Evolutionary conservation across 2,888 invertebrate species (phyloP).

Genomic region (Lepas anatifera): DNA sequence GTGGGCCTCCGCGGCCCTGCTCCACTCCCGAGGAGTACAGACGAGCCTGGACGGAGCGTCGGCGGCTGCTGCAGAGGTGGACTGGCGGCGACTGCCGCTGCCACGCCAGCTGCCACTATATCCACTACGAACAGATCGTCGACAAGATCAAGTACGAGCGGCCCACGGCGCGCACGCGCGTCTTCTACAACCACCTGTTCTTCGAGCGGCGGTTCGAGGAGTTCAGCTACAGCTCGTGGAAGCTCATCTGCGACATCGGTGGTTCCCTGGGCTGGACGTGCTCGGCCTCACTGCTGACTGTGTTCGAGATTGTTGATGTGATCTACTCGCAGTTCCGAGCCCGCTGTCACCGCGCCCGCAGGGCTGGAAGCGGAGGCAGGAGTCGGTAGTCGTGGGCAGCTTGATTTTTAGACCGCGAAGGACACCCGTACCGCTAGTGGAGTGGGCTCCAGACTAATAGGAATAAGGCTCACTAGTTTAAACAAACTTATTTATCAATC

Average conservation of each 20-base stretch:
- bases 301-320: neutral
- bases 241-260: slow-evolving; percentile 6
- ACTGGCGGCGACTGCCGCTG: neutral
- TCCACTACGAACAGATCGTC: neutral
- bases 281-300: neutral
- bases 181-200: slow-evolving; percentile 63
- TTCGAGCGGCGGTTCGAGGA: slow-evolving; percentile 4
- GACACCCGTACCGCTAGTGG: no score
- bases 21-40: neutral
- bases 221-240: slow-evolving; percentile 6
- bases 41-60: neutral
- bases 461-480: no score
- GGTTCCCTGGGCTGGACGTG: slow-evolving; percentile 4
- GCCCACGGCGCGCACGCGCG: slow-evolving; percentile 62
- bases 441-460: no score
- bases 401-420: no score
- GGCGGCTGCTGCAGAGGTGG: neutral
- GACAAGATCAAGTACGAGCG: slow-evolving; percentile 4
- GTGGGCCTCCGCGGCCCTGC: no score
- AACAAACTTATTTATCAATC: no score
- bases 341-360: no score
- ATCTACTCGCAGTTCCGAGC: no score
- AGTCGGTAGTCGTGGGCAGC: no score
- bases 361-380: no score
- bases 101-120: neutral